phyloP scores from a whole-genome alignment of 1,140 invertebrate genomes.

The Venustaconcha ellipsiformis region DNA sequence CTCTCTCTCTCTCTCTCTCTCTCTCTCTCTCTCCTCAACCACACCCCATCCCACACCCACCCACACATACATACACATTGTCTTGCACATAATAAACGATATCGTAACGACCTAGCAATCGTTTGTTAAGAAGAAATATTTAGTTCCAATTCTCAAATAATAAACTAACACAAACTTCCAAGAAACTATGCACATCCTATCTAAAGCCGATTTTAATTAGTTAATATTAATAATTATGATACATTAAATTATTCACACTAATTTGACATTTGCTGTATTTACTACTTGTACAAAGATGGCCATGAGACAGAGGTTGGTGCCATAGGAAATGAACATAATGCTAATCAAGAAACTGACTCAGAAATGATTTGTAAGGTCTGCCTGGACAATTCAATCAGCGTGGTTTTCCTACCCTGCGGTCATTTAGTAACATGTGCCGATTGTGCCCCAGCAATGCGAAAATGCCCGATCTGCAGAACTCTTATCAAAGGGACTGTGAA shows the following conservation, averaged over 20 bases:
- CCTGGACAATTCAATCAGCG: slow-evolving; percentile 86
- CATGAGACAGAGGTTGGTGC: background rate
- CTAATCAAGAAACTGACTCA: background rate
- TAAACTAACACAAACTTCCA: no score
- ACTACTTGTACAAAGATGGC: background rate
- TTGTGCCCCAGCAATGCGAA: slow-evolving; percentile 82
- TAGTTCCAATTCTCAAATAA: no score
- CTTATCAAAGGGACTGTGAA: slow-evolving; percentile 20
- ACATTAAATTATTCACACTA: background rate
- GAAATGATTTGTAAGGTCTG: slow-evolving; percentile 85
- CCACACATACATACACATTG: no score
- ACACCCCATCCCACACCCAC: no score
- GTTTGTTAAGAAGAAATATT: no score
- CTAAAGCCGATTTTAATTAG: background rate
- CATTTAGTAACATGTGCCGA: slow-evolving; percentile 86
- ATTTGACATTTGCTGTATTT: no score
- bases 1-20: no score
- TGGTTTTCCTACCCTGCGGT: slow-evolving; percentile 91
- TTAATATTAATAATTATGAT: background rate
- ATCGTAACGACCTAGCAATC: no score
- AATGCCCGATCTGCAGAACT: slow-evolving; percentile 83
- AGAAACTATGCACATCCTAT: no score
- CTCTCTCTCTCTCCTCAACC: no score
- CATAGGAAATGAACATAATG: background rate
- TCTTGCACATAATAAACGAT: no score